A percentile compares a stretch with the other conserved stretches of the same genome.
phyloP scores from a whole-genome alignment of 2,888 invertebrate genomes.

The Ommatoiulus sabulosus region DNA sequence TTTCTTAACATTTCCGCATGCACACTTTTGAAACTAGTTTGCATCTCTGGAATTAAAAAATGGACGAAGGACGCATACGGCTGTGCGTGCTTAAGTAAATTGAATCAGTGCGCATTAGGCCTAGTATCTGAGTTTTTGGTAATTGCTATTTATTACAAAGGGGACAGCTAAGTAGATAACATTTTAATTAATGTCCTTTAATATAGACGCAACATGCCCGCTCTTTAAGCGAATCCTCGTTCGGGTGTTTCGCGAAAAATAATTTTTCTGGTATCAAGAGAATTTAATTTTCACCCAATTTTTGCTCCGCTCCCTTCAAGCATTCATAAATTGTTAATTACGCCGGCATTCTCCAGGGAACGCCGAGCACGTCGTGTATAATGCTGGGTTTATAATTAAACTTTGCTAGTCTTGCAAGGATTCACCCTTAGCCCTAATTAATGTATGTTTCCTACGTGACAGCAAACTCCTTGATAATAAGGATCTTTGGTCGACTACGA shows the following conservation, averaged over 20 bases:
- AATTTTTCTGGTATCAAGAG: slow-evolving; percentile 35
- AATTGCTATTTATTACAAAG: slow-evolving; percentile 43
- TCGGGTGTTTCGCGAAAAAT: neutral
- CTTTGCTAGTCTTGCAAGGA: slow-evolving; percentile 20
- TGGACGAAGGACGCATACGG: neutral
- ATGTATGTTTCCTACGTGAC: slow-evolving; percentile 25
- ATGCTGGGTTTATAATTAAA: slow-evolving; percentile 21
- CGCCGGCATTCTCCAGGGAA: neutral
- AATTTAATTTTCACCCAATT: slow-evolving; percentile 40
- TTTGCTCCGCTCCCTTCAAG: slow-evolving; percentile 39
- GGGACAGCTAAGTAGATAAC: slow-evolving; percentile 43
- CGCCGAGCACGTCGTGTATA: neutral
- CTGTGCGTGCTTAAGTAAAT: neutral
- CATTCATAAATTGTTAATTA: slow-evolving; percentile 43
- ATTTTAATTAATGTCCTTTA: slow-evolving; percentile 39
- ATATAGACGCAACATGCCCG: slow-evolving; percentile 11
- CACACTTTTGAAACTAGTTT: neutral
- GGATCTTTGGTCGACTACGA: slow-evolving; percentile 28
- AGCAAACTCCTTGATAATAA: slow-evolving; percentile 28
- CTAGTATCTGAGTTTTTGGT: neutral
- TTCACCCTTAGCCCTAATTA: slow-evolving; percentile 26
- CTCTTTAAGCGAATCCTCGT: neutral
- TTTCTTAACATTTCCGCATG: neutral
- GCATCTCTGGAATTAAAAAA: neutral
- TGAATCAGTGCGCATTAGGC: slow-evolving; percentile 4